Base-by-base conservation (phyloP, 2,797 vertebrate species). In the Sebastiscus albofasciatus region DNA sequence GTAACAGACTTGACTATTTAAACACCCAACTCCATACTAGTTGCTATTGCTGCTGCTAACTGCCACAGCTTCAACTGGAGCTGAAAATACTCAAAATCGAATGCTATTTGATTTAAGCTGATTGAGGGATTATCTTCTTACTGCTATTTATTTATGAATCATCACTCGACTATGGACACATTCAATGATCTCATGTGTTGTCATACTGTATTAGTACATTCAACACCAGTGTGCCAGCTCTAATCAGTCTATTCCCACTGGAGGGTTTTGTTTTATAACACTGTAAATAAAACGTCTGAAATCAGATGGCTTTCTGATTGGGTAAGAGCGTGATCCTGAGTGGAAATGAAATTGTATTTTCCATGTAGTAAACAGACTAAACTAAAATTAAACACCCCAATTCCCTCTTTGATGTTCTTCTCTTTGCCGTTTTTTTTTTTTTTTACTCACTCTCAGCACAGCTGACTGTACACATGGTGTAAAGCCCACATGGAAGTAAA, bases 81-180 rank as follows among this genome's bases (percentile, higher is more conserved):
- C 33, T 73, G 27, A 77, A 67, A 68, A 77, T 49, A 34, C 27
- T 60, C 11, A 69, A 54, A 58, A 65, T 65, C 14, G 62, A 74
- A 69, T 59, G 12, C 4, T 49, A 22, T 70, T 66, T 71, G 26
- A 54, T 70, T 49, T 14, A 34, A 46, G 2, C 26, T 46, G 55
- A 67, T 29, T 34, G 14, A 34, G 33, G 11, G 58, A 42, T 14
- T 52, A 22, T 11, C 18, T 27, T 67, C 29, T n/a, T 54, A n/a
- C 46, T 56, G 42, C 56, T n/a, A 64, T 31, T 62, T 24, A 39
- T 64, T 18, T 24, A 29, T 27, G 20, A 64, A 55, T 55, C 31
- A 62, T 9, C 31, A 54, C 8, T 26, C 54, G 4, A 73, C 26
- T 10, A 16, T 56, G 52, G 56, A 56, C 65, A 52, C 20, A 10